Evolutionary conservation across 2,113 vertebrate species (phyloP).

Genomic region (Mohoua ochrocephala): DNA sequence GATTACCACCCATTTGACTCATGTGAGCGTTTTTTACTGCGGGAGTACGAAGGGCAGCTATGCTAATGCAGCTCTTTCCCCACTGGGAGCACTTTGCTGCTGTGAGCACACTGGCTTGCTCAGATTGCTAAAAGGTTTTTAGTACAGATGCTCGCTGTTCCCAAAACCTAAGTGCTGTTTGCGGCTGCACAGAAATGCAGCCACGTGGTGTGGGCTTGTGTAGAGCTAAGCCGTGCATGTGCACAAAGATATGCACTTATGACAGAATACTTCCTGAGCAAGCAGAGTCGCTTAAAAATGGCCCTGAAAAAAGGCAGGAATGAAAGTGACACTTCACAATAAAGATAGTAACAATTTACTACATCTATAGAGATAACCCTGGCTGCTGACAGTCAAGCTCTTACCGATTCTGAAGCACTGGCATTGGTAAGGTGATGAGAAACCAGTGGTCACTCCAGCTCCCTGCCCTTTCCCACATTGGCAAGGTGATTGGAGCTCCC

Average conservation of each 20-base stretch:
- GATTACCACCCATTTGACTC: background rate
- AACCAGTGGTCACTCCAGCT: slow-evolving; percentile 79
- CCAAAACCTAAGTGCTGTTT: background rate
- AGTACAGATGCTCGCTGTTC: background rate
- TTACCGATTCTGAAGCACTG: slow-evolving; percentile 74
- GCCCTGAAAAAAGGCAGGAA: background rate
- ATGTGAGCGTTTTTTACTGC: background rate
- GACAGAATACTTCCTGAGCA: background rate
- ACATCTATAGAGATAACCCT: background rate
- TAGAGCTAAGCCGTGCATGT: background rate
- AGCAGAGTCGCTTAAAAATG: background rate
- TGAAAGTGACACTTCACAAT: background rate
- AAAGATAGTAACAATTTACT: background rate
- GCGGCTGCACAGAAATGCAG: background rate
- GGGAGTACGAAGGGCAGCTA: background rate
- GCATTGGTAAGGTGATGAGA: slow-evolving; percentile 75
- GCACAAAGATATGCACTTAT: rapidly evolving
- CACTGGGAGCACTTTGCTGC: background rate
- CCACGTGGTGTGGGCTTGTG: background rate
- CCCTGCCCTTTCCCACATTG: slow-evolving; percentile 76
- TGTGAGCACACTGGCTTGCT: background rate
- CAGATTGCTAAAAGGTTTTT: background rate
- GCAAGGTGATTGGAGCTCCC: background rate
- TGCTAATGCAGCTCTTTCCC: background rate
- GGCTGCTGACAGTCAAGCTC: background rate